Evolutionary conservation across 2,113 vertebrate genomes (phyloP), one percentile per base, ranked within the genome.

Genomic region (Peucedramus taeniatus): DNA sequence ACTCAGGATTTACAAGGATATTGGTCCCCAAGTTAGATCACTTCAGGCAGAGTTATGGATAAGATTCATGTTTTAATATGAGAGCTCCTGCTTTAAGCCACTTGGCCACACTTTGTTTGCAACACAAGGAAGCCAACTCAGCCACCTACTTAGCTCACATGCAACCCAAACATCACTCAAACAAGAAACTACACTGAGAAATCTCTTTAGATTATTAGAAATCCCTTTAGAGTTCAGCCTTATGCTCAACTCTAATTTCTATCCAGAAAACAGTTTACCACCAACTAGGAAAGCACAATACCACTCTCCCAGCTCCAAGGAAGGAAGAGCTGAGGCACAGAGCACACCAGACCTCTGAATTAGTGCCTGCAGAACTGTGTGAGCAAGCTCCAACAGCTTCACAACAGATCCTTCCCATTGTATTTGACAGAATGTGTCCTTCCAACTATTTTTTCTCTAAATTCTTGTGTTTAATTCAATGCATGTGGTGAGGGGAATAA

Each of bases 381-480:
- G 64, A 84, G 37, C 0, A 11, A 90, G 75, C 33, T 92, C 65
- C 59, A 40, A 53, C 3, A 14, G 65, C 53, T 89, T 91, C 86
- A 84, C 57, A 95, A 96, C 69, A 84, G 81, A 84, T 44, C 77
- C 65, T 87, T 82, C 57, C 56, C 69, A 77, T 78, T 94, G 65
- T 66, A 37, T 84, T 92, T 71, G 56, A 92, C 83, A 78, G 60
- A 89, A 84, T 83, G 44, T 45, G 53, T 92, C 87, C 69, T 92
- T 92, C 80, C 69, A 96, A 59, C n/a, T 89, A 53, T 89, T 93
- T 95, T 90, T 92, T 44, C 49, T 40, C 68, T 70, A 66, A 93
- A 93, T 92, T 93, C 72, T 68, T 95, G 79, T 70, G 60, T 77
- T 96, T 96, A 96, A 97, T 94, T 94, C 76, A 96, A 84, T 70